These are phyloP conservation scores for Drosophila persimilis DNA, from an alignment of 1,140 invertebrate species.

Conservation along the genomic window DNA sequence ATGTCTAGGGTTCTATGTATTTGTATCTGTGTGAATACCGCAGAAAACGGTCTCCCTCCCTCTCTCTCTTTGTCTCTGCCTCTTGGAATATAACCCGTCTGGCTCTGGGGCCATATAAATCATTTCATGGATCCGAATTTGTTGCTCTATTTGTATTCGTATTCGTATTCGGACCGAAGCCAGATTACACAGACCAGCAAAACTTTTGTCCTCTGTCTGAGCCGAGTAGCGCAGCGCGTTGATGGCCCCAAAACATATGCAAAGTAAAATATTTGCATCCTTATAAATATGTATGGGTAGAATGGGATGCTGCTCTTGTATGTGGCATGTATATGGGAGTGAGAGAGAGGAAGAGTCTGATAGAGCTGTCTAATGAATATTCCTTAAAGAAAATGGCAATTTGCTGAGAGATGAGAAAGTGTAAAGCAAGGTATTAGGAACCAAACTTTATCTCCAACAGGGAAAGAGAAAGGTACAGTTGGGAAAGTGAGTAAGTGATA, in stretches of 20 bases:
- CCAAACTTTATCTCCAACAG: slow-evolving; percentile 35
- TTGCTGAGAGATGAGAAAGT: slow-evolving; percentile 23
- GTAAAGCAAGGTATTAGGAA: slow-evolving; percentile 33
- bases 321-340: slow-evolving; percentile 8
- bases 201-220: slow-evolving; percentile 27
- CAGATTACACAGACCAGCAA: slow-evolving; percentile 59
- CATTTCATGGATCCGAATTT: slow-evolving; percentile 79
- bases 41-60: neutral
- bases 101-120: slow-evolving; percentile 69
- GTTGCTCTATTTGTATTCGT: slow-evolving; percentile 34
- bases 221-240: slow-evolving; percentile 19
- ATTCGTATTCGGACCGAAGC: slow-evolving; percentile 37
- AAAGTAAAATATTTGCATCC: slow-evolving; percentile 83
- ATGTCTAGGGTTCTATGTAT: slow-evolving; percentile 16
- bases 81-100: slow-evolving; percentile 27
- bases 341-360: slow-evolving; percentile 8
- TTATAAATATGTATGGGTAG: slow-evolving; percentile 78
- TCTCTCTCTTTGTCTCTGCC: neutral
- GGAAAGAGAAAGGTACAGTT: neutral
- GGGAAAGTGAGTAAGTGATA: no score
- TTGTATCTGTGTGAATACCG: slow-evolving; percentile 10
- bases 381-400: slow-evolving; percentile 64
- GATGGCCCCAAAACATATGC: slow-evolving; percentile 68
- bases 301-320: slow-evolving; percentile 8
- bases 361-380: slow-evolving; percentile 71